Evolutionary conservation across 2,797 vertebrate genomes (phyloP), one percentile per base, ranked within the genome.

Genomic region (Onychomys arenicola): DNA sequence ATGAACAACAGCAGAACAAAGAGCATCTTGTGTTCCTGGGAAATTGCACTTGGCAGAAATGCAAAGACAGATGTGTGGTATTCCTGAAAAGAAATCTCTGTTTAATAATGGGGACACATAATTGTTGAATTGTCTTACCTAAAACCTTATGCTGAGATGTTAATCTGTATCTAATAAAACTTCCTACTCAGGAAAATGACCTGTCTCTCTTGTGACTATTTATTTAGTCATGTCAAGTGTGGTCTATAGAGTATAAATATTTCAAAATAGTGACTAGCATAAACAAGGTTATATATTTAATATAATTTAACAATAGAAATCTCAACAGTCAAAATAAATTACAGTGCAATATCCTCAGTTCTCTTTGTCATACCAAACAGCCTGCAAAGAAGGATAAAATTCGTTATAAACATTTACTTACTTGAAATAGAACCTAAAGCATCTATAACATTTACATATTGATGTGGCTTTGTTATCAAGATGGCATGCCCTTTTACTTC

Each of bases 321-420:
- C 0, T 77, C n/a, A 76, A 27, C 13, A 59, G 4, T 95, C 52
- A 87, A 59, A 84, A 82, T n/a, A 69, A 67, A 23, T 63, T 52
- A 55, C 43, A 29, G 5, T 52, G 69, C 95, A 91, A 49, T 93
- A 94, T 91, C 93, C 92, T 96, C 40, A 97, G 59, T 61, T 83
- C 13, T 32, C 19, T 97, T 96, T 97, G 91, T 92, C 73, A 59
- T 92, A 89, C 92, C 91, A 96, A 96, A 90, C 93, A 91, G 93
- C 59, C 90, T 14, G 63, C 13, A 89, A 95, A 11, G 77, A 75
- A 96, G 89, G 77, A 90, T 96, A 91, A 77, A 94, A 17, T 55
- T 40, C 52, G 19, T 94, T 94, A 94, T 81, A 29, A 59, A 61
- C 16, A 27, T 8, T 78, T 97, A 77, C 17, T 63, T 32, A 77